phyloP scores from a whole-genome alignment of 2,888 invertebrate genomes.

The Congeria kusceri region DNA sequence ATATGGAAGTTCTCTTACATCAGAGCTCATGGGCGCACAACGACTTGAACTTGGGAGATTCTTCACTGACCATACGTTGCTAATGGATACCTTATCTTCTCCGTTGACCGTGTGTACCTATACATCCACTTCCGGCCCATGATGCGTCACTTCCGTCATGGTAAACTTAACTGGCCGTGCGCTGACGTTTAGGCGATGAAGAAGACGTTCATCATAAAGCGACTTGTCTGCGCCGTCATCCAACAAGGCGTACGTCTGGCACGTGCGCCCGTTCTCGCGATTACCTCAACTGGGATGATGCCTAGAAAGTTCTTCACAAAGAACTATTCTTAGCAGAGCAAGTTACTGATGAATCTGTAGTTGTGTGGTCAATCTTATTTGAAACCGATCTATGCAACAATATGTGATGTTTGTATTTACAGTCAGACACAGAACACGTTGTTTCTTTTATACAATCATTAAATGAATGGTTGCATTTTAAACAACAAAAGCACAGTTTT shows the following conservation, averaged over 20 bases:
- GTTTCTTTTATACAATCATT: conserved; percentile 22
- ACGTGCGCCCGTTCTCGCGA: conserved; percentile 3
- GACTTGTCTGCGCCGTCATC: conserved; percentile 11
- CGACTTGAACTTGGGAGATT: background rate
- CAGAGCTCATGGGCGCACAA: background rate
- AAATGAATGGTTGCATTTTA: conserved; percentile 41
- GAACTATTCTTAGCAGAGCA: background rate
- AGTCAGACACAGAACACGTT: conserved; percentile 33
- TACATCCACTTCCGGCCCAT: conserved; percentile 4
- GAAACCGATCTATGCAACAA: conserved; percentile 31
- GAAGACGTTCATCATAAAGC: background rate
- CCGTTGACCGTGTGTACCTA: background rate
- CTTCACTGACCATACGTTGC: conserved; percentile 5
- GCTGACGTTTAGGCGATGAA: no score
- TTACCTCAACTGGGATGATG: conserved; percentile 27
- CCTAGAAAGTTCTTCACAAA: conserved; percentile 16
- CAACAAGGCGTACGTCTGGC: conserved; percentile 3
- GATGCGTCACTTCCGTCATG: background rate
- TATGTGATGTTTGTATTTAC: conserved; percentile 28
- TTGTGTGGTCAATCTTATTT: background rate
- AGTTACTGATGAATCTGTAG: background rate
- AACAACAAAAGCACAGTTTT: conserved; percentile 41
- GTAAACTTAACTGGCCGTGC: background rate
- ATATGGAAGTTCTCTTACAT: background rate
- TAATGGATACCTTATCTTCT: background rate